Base-by-base conservation (phyloP, 2,888 invertebrate species). In the Drosophila macrospina region DNA sequence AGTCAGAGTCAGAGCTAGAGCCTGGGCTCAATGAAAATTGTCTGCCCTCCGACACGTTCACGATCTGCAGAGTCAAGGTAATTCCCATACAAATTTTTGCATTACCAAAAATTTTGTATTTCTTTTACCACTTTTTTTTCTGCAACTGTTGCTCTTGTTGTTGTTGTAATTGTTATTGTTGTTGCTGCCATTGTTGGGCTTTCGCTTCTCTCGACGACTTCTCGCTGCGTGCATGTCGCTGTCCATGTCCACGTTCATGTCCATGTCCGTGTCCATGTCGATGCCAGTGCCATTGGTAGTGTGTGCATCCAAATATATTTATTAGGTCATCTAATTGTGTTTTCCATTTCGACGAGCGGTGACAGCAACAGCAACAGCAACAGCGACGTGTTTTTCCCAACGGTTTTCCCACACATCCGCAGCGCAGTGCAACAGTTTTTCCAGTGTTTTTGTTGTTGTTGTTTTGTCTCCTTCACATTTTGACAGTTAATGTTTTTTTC, bases 261-360 rank as follows among this genome's bases (percentile, higher is more conserved):
- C 37, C 11, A 15, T 54, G 30, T 61, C 52, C n/a, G n/a, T 48
- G 37, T 24, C 37, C 15, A 26, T 48, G 45, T 51, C 30, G 26
- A 13, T 45, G 44, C 34, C 32, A 20, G 7, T 60, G 34, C 37
- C 37, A 11, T 13, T 54, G 30, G 57, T 50, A 51, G 45, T 37
- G 45, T 50, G 48, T 69, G 69, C 76, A 78, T 78, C 81, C 86
- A 79, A 65, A 76, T 78, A 71, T 74, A 89, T 90, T 90, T 90
- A 89, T 88, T 89, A 80, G 90, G 90, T 90, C 90, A 89, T 87
- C 86, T 85, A 85, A 85, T 85, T 85, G 85, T 88, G 78, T 85
- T 85, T 85, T 88, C 88, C 86, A 86, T 85, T 85, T 79, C 82
- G 70, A 84, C 81, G 66, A 69, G 45, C 65, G 30, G 32, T 55